Evolutionary conservation across 2,797 vertebrate genomes (phyloP), one percentile per base, ranked within the genome.

Genomic region (Onychomys leucogaster): DNA sequence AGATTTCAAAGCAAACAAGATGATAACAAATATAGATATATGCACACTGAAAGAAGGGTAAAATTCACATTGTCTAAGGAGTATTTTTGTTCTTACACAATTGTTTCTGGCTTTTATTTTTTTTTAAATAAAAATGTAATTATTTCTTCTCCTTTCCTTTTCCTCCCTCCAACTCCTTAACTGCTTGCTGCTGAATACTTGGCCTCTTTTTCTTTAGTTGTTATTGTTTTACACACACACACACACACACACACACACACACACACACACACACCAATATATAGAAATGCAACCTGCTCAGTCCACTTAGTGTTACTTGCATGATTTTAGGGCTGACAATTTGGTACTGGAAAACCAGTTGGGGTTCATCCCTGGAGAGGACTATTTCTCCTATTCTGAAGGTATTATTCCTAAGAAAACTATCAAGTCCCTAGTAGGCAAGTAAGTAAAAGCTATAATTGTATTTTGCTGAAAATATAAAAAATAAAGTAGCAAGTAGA

Each of bases 1-100:
- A 94, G 95, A 90, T 89, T 94, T 73, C 86, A 96, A 90, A 87
- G n/a, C 75, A 88, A 91, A 52, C 7, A 85, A 91, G 73, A 80
- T 34, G 57, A 94, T 41, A 77, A 92, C n/a, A 63, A 5, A 17
- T 69, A 67, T 6, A 2, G 37, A 87, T 10, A 7, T 75, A 52
- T 8, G 2, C 49, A 55, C 43, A 82, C 32, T 94, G 73, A 92
- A 29, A 89, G 61, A 76, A 89, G 94, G n/a, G 81, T 92, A 81
- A 90, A 88, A 82, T 61, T 76, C 75, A 67, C 11, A 55, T 85
- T 90, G 73, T 87, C 46, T 78, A 67, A 91, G 63, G 71, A 41
- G 11, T 88, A 25, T 80, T 84, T 90, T 49, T 78, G 52, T 67
- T 67, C 32, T 59, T 59, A 34, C n/a, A n/a, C 34, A 14, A 27